A percentile compares a stretch with the other conserved stretches of the same genome.
These are phyloP conservation scores for Peromyscus attwateri DNA, from an alignment of 2,797 vertebrate species.

Conservation along the genomic window DNA sequence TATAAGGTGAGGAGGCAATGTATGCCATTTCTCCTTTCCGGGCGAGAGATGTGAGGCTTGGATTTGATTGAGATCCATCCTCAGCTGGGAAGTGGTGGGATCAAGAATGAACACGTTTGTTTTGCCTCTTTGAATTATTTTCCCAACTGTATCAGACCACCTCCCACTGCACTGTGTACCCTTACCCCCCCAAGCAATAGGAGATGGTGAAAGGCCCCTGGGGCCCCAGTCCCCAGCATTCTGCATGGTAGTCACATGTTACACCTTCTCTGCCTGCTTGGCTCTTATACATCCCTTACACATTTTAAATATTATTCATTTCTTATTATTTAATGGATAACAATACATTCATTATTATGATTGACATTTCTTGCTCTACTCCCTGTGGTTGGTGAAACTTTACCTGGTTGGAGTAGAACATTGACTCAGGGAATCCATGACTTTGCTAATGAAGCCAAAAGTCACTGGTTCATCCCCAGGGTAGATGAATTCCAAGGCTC, in stretches of 20 bases:
- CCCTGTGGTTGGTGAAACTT: not conserved
- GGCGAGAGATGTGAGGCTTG: not conserved
- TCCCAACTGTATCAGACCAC: not conserved
- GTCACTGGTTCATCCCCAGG: not conserved
- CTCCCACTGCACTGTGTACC: not conserved
- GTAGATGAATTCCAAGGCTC: not conserved
- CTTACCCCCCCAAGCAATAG: too few relatives aligned
- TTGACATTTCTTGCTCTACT: not conserved
- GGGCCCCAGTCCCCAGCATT: not conserved
- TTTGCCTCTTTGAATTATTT: not conserved
- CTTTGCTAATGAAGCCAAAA: slow-evolving; percentile 37
- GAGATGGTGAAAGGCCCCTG: not conserved
- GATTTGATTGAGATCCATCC: not conserved
- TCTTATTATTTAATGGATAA: too few relatives aligned
- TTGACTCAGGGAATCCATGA: not conserved
- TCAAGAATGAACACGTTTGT: not conserved
- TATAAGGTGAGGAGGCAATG: not conserved
- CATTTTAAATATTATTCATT: too few relatives aligned
- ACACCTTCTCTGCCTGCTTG: not conserved
- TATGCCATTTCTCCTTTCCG: not conserved
- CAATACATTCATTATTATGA: not conserved
- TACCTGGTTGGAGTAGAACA: not conserved
- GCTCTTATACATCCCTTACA: not conserved
- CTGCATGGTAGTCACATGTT: not conserved
- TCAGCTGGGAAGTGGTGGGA: not conserved